Evolutionary conservation across 2,113 vertebrate species (phyloP).

Genomic region (Tetrax tetrax): DNA sequence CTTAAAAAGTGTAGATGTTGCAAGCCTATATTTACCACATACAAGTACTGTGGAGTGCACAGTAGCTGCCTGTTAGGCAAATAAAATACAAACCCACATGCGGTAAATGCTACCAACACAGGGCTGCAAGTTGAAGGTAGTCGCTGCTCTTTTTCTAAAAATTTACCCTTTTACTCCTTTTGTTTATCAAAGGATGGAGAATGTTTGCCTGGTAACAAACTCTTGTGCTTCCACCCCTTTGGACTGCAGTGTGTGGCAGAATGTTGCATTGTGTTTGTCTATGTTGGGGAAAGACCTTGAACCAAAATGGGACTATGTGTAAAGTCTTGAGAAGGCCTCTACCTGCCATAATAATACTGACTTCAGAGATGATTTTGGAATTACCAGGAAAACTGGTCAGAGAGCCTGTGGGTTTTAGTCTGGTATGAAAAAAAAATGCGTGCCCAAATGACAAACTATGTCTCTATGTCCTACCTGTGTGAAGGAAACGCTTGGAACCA

Average conservation of each 20-base stretch:
- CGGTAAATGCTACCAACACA: background rate
- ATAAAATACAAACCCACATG: background rate
- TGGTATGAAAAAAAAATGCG: background rate
- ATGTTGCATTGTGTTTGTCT: background rate
- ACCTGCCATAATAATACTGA: background rate
- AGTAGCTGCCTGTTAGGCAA: background rate
- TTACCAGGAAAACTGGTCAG: background rate
- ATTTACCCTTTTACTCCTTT: background rate
- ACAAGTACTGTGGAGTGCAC: background rate
- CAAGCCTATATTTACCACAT: background rate
- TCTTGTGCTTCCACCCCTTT: background rate
- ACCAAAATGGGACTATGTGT: background rate
- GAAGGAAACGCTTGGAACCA: background rate
- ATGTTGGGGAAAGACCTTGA: background rate
- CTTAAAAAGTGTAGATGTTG: background rate
- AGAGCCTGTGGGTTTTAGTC: background rate
- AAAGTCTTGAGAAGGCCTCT: background rate
- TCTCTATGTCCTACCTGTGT: background rate
- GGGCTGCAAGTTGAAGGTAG: background rate
- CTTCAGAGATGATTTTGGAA: background rate
- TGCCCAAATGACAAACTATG: background rate
- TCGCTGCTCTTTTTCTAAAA: background rate
- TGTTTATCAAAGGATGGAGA: background rate
- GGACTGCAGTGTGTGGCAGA: background rate
- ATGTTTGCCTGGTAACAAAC: background rate